Percentiles rank a stretch among this genome's conserved stretches.
Evolutionary conservation across 92 coral and sea anemone species (phyloP).

Genomic region (Zoanthus solanderi): DNA sequence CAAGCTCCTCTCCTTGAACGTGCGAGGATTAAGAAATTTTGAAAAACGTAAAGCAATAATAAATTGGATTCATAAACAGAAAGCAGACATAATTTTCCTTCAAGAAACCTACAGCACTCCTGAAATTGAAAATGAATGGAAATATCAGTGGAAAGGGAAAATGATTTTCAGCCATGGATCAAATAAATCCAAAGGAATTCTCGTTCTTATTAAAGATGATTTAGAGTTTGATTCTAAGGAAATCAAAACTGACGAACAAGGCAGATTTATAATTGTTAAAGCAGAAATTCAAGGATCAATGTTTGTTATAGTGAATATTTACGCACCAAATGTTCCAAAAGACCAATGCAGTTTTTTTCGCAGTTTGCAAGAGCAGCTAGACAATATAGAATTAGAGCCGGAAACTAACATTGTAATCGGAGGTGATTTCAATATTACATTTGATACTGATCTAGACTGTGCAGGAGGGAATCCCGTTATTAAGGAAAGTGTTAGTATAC

Average conservation of each 20-base stretch:
- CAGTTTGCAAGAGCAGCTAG: background rate
- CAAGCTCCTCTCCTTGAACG: too few species aligned
- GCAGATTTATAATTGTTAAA: background rate
- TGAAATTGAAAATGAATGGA: background rate
- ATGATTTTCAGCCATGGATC: too few species aligned
- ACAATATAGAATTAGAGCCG: background rate
- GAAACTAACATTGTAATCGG: conserved; percentile 1
- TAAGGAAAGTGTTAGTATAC: background rate
- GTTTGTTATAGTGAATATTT: conserved; percentile 3
- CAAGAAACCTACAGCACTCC: too few species aligned
- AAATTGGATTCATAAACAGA: background rate
- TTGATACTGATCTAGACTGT: background rate
- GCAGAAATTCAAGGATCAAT: background rate
- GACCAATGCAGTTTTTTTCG: background rate
- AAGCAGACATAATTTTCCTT: too few species aligned
- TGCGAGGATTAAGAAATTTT: too few species aligned
- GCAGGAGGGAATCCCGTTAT: background rate
- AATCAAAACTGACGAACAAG: background rate
- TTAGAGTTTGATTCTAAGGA: background rate
- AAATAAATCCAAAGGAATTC: background rate
- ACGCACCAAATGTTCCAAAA: conserved; percentile 6
- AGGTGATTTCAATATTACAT: background rate
- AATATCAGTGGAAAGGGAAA: too few species aligned
- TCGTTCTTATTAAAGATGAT: background rate
- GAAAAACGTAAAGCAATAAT: background rate